Evolutionary conservation across 1,140 invertebrate genomes (phyloP).

Genomic region (Bathynomus jamesi): DNA sequence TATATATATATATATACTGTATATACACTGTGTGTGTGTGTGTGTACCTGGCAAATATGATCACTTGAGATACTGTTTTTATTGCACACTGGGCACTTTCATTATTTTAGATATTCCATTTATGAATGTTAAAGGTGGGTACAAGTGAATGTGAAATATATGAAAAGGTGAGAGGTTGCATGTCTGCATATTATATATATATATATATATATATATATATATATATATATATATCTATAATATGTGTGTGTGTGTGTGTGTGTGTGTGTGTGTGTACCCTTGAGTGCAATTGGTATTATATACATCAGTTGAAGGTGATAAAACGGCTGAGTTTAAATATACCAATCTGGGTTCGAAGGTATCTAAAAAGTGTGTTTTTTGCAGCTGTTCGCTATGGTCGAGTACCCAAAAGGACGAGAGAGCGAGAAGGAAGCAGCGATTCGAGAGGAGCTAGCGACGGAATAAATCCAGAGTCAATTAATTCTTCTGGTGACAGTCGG

Average conservation of each 20-base stretch:
- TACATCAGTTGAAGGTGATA: too few species aligned
- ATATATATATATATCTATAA: background rate
- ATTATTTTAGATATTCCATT: background rate
- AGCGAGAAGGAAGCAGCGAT: slow-evolving; percentile 53
- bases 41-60: too few species aligned
- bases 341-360: too few species aligned
- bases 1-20: too few species aligned
- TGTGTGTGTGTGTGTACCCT: background rate
- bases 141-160: background rate
- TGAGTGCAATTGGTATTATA: too few species aligned
- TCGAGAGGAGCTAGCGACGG: slow-evolving; percentile 20
- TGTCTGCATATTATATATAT: background rate
- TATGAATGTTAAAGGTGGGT: background rate
- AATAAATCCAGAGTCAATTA: slow-evolving; percentile 11
- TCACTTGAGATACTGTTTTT: too few species aligned
- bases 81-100: background rate
- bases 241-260: background rate
- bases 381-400: slow-evolving; percentile 90
- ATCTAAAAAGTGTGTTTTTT: too few species aligned
- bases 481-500: background rate
- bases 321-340: too few species aligned
- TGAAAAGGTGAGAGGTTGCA: background rate
- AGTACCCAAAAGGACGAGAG: slow-evolving; percentile 84
- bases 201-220: background rate
- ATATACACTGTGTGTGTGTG: too few species aligned